phyloP scores from a whole-genome alignment of 2,797 vertebrate species.

The Lindbergichthys nudifrons region DNA sequence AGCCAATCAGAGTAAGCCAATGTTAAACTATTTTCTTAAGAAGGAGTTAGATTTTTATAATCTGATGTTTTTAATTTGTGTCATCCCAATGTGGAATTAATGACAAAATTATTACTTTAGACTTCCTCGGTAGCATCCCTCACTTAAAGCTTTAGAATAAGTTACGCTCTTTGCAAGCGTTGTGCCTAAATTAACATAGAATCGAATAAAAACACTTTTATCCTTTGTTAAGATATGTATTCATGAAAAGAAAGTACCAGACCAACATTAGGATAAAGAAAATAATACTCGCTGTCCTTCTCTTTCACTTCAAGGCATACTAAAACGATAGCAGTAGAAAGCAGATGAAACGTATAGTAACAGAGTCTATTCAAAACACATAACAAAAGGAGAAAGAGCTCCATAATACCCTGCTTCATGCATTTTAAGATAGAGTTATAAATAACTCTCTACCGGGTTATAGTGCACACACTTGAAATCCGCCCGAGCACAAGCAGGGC shows the following conservation, averaged over 20 bases:
- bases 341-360: constrained; percentile 5
- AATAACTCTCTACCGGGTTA: constrained; percentile 41
- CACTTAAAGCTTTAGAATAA: not conserved
- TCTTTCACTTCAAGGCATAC: constrained; percentile 23
- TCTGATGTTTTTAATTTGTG: not conserved
- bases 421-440: constrained; percentile 32
- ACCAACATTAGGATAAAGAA: not conserved
- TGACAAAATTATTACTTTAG: not conserved
- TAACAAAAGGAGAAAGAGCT: constrained; percentile 9
- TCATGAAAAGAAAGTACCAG: constrained; percentile 15
- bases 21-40: not conserved
- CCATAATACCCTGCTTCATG: constrained; percentile 2
- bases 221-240: constrained; percentile 7
- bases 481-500: constrained; percentile 31
- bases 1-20: not conserved
- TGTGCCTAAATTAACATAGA: not conserved
- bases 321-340: not conserved
- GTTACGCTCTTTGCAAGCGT: not conserved
- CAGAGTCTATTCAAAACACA: constrained; percentile 10
- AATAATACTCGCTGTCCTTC: not conserved
- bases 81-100: not conserved
- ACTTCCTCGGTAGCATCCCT: not conserved
- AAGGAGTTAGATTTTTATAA: not conserved
- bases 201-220: constrained; percentile 4
- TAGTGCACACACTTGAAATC: constrained; percentile 37